Conservation (phyloP, 2,797 vertebrate genomes). For the Moxostoma hubbsi region DNA sequence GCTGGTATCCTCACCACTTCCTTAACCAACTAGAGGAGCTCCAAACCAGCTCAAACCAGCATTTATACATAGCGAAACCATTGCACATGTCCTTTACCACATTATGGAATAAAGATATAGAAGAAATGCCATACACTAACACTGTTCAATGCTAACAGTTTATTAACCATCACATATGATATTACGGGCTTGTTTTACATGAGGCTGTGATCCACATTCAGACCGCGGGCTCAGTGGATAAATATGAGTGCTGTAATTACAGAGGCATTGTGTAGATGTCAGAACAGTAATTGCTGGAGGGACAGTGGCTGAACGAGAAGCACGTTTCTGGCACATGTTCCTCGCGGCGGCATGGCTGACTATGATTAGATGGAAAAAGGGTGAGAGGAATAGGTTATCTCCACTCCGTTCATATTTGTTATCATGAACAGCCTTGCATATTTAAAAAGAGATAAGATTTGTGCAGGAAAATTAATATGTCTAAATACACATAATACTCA, state of each 20-base stretch:
- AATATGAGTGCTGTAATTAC: constrained; percentile 81
- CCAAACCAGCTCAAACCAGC: too few relatives aligned
- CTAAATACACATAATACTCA: constrained; percentile 56
- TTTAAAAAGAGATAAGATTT: constrained; percentile 70
- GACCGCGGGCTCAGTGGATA: constrained; percentile 65
- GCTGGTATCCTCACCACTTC: too few relatives aligned
- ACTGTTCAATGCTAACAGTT: constrained; percentile 48
- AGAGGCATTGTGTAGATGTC: constrained; percentile 79
- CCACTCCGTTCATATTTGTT: constrained; percentile 51
- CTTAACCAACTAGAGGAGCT: too few relatives aligned
- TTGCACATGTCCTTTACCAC: background rate
- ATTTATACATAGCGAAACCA: background rate
- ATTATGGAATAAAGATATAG: background rate
- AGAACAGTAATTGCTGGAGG: constrained; percentile 80
- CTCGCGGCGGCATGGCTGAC: constrained; percentile 67
- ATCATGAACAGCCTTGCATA: constrained; percentile 70
- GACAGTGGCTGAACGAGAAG: constrained; percentile 77
- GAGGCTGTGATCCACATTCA: constrained; percentile 52
- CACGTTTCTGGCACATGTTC: constrained; percentile 71
- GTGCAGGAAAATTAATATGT: constrained; percentile 53
- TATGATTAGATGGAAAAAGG: constrained; percentile 76
- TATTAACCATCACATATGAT: constrained; percentile 55
- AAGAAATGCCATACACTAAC: constrained; percentile 30
- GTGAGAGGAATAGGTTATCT: constrained; percentile 73
- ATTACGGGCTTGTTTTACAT: constrained; percentile 49